Conservation (phyloP, 37 sponge, comb jelly and placozoan species). For the Halichondria panicea region DNA sequence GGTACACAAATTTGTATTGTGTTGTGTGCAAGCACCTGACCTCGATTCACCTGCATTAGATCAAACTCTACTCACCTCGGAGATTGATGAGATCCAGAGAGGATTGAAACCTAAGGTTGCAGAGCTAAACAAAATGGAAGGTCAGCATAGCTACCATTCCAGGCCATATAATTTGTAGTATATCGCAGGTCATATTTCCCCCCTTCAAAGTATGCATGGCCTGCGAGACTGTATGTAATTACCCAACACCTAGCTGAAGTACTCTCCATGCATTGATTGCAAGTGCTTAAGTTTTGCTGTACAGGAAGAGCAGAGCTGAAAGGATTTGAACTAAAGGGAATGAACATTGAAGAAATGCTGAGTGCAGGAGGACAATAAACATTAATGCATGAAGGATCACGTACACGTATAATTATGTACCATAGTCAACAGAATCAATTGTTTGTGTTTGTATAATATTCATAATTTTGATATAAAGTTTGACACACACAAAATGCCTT, state of each 20-base stretch:
- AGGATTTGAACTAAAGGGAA: slow-evolving; percentile 77
- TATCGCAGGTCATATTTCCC: not conserved
- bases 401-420: slow-evolving; percentile 8
- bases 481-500: not conserved
- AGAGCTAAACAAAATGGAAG: slow-evolving; percentile 79
- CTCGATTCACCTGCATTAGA: slow-evolving; percentile 21
- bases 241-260: not conserved
- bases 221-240: not conserved
- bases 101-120: slow-evolving; percentile 75
- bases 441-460: not conserved
- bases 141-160: not conserved
- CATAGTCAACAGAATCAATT: not conserved
- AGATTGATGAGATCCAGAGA: slow-evolving; percentile 52
- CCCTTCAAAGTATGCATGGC: not conserved
- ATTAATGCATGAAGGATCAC: not conserved
- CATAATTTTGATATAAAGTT: not conserved
- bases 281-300: not conserved
- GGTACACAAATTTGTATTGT: slow-evolving; percentile 26
- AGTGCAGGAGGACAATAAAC: not conserved
- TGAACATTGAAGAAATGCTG: slow-evolving; percentile 45
- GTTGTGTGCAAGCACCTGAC: not conserved
- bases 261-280: not conserved
- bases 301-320: slow-evolving; percentile 56
- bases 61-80: slow-evolving; percentile 41
- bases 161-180: not conserved